Conservation (phyloP, 2,797 vertebrate genomes). For the Euthynnus affinis region DNA sequence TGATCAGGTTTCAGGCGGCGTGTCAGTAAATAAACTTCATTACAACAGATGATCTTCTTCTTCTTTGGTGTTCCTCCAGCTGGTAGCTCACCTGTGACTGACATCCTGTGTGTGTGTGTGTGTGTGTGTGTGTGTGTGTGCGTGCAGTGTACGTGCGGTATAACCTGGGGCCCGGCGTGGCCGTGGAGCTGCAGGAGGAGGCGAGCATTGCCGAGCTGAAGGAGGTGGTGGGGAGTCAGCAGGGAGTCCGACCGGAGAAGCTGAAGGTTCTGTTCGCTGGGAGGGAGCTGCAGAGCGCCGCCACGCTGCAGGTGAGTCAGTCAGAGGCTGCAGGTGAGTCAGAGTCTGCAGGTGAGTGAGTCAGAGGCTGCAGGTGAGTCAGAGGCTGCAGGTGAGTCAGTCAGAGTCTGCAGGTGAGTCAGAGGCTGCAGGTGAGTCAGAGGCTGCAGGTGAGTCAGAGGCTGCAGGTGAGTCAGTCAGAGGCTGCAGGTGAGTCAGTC, state of each 20-base stretch:
- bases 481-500: not conserved
- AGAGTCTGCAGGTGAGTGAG: not conserved
- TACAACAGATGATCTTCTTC: no score
- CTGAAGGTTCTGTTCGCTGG: constrained; percentile 93
- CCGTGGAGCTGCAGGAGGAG: constrained; percentile 86
- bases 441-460: no score
- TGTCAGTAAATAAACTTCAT: no score
- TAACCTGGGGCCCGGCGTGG: constrained; percentile 90
- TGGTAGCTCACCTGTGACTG: no score
- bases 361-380: not conserved
- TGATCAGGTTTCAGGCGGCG: no score
- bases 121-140: constrained; percentile 84
- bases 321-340: not conserved
- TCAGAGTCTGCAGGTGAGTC: no score
- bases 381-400: not conserved
- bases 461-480: no score
- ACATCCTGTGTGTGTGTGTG: not conserved
- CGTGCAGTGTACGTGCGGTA: constrained; percentile 92
- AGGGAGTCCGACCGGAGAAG: constrained; percentile 87
- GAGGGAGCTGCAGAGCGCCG: constrained; percentile 87
- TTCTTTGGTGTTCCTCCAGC: no score
- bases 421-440: no score
- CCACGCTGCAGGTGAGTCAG: constrained; percentile 90
- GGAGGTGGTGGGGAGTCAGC: constrained; percentile 89
- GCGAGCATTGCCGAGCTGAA: constrained; percentile 90